These are phyloP conservation scores for Laspeyria flexula DNA, from an alignment of 2,888 invertebrate genomes.

Conservation along the genomic window DNA sequence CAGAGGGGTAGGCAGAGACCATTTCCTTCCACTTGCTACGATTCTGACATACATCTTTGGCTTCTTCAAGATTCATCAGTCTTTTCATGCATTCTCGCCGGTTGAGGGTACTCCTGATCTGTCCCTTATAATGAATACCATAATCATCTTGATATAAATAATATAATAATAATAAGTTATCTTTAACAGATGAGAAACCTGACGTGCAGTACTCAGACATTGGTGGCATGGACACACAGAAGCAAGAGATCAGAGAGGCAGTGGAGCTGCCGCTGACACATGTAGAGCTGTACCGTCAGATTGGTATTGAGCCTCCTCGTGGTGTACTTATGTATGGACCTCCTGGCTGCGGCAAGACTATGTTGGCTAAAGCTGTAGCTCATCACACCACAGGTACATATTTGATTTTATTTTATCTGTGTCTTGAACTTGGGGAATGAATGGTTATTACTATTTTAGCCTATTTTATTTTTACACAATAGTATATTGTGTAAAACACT, in stretches of 20 bases:
- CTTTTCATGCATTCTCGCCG: no score
- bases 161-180: neutral
- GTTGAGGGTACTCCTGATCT: no score
- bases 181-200: constrained; percentile 94
- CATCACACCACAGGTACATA: constrained; percentile 96
- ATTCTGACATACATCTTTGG: no score
- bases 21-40: no score
- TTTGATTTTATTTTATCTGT: neutral
- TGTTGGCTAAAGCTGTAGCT: constrained; percentile 99
- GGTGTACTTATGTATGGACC: constrained; percentile 99
- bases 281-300: constrained; percentile 99
- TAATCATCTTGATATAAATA: neutral
- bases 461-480: no score
- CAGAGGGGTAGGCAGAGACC: no score
- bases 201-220: constrained; percentile 99
- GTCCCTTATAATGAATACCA: no score
- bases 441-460: no score
- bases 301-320: constrained; percentile 99
- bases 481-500: no score
- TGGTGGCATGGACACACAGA: constrained; percentile 99
- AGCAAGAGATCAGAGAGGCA: constrained; percentile 99
- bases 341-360: constrained; percentile 99
- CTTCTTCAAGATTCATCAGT: no score
- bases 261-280: constrained; percentile 99
- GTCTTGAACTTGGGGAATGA: neutral